A percentile compares a stretch with the other conserved stretches of the same genome.
These are phyloP conservation scores for Halictus ligatus DNA, from an alignment of 2,888 invertebrate species.

Conservation along the genomic window DNA sequence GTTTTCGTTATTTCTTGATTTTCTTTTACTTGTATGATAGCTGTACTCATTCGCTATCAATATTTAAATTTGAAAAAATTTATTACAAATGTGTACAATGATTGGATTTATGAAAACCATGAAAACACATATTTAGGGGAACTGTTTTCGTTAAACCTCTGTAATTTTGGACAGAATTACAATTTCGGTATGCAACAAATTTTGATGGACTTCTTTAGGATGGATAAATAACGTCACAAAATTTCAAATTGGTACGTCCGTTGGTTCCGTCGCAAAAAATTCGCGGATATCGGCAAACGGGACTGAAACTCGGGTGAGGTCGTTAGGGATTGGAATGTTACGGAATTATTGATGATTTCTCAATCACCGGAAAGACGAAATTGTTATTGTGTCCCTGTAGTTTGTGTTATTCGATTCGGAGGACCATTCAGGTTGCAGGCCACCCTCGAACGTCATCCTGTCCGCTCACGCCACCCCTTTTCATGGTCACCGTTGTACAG, in stretches of 20 bases:
- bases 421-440: conserved; percentile 1
- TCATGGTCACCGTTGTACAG: conserved; percentile 37
- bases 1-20: no score
- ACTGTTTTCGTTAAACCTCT: not conserved
- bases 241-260: not conserved
- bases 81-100: no score
- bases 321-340: not conserved
- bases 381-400: not conserved
- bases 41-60: no score
- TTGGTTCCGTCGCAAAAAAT: not conserved
- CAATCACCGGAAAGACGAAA: conserved; percentile 9
- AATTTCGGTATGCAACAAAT: not conserved
- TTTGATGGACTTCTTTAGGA: not conserved
- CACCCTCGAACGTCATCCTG: conserved; percentile 9
- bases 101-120: no score
- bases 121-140: no score
- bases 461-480: conserved; percentile 14
- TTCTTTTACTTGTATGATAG: no score
- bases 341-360: not conserved
- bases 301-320: not conserved
- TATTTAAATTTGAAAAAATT: no score
- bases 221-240: not conserved
- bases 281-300: not conserved
- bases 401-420: conserved; percentile 13
- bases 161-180: not conserved